Evolutionary conservation across 2,888 invertebrate species (phyloP), one percentile per base, ranked within the genome.

Genomic region (Ectobius pallidus): DNA sequence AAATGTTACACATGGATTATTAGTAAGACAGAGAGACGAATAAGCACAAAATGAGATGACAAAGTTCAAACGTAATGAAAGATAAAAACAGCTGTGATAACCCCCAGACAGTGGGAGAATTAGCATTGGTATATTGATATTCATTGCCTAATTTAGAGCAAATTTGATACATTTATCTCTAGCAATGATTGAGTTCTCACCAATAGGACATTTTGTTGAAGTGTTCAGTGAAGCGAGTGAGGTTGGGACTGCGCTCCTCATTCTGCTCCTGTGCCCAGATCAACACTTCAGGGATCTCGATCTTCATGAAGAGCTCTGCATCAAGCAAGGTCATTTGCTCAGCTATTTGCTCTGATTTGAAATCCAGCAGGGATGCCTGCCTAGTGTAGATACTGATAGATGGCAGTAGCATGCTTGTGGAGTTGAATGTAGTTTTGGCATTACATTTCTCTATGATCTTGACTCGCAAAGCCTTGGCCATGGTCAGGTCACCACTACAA

Each of bases 181-280:
- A n/a, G n/a, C n/a, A n/a, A n/a, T n/a, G n/a, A n/a, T n/a, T n/a
- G n/a, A n/a, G n/a, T 16, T 78, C 83, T 80, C 81, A 89, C 98
- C 98, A 98, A 81, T 95, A 98, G 73, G 97, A 97, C 96, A 98
- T 97, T 85, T 99, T 98, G 83, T 99, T 99, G 84, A 99, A 99
- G 84, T 99, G 99, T 82, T 98, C 97, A 0, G 99, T 99, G 82
- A 99, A 99, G 77, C 93, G 87, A 39, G 97, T 97, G 73, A 99
- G 87, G 84, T 99, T 99, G 2, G 98, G 98, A 81, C 97, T 97
- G 78, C 94, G 89, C 81, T 98, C 97, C 83, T 99, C 99, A 77
- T 95, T 95, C 84, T 99, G 99, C 82, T 99, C 97, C 80, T 96
- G 92, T 44, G 98, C 96, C 97, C 98, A 99, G 78, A 97, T 91